Evolutionary conservation across 2,113 vertebrate genomes (phyloP).

Genomic region (Entomyzon cyanotis): DNA sequence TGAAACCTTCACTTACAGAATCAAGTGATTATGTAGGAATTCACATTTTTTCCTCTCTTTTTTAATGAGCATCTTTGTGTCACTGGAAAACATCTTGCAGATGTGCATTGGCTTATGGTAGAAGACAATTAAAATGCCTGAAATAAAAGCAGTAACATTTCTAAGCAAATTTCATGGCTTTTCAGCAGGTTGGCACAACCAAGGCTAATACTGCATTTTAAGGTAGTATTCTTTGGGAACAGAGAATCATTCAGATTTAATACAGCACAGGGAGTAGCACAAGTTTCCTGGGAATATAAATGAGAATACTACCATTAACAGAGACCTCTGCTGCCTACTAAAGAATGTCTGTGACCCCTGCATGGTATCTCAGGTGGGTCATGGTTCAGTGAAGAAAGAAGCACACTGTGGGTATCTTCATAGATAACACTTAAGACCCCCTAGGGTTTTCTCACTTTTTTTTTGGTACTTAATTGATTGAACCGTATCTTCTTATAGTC

Average conservation of each 20-base stretch:
- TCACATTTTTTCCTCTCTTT: neutral
- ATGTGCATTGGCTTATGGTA: neutral
- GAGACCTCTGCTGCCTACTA: neutral
- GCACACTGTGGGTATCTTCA: neutral
- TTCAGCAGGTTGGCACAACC: neutral
- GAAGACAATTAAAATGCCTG: neutral
- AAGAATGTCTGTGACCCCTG: neutral
- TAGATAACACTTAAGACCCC: neutral
- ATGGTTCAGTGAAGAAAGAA: neutral
- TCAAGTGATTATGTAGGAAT: neutral
- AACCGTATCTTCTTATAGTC: neutral
- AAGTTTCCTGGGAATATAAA: neutral
- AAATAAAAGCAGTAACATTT: neutral
- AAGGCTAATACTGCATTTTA: neutral
- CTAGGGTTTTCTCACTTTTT: neutral
- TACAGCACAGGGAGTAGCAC: neutral
- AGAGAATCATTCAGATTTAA: neutral
- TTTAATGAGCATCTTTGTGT: neutral
- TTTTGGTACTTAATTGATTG: neutral
- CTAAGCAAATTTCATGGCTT: neutral
- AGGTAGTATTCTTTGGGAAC: neutral
- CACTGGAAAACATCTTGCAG: neutral
- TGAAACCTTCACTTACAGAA: neutral
- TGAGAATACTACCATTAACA: neutral
- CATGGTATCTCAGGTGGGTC: neutral